These are phyloP conservation scores for Ophiothrix spiculata DNA, from an alignment of 35 echinoderm and acorn worm species.

Conservation along the genomic window DNA sequence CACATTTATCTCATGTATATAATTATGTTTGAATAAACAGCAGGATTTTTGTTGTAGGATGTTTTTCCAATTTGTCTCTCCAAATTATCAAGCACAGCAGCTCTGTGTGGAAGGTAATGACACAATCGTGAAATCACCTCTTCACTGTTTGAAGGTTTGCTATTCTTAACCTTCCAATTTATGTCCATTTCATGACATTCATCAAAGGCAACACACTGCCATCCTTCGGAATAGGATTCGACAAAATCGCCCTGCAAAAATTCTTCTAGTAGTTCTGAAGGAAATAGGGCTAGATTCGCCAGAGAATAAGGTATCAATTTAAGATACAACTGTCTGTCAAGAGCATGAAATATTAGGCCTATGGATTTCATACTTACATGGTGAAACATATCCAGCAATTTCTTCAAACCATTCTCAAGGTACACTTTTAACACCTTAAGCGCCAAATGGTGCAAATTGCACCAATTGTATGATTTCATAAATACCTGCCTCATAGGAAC, in stretches of 20 bases:
- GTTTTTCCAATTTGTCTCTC: too few species aligned
- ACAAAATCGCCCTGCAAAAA: slow-evolving; percentile 4
- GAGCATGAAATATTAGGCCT: slow-evolving; percentile 62
- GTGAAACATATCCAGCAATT: too few species aligned
- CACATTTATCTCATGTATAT: too few species aligned
- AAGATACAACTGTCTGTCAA: slow-evolving; percentile 47
- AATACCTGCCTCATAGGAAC: too few species aligned
- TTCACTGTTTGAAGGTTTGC: slow-evolving; percentile 9
- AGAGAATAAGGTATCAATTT: slow-evolving; percentile 29
- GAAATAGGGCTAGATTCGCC: neutral
- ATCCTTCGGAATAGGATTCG: slow-evolving; percentile 17
- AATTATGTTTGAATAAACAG: too few species aligned
- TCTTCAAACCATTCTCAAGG: too few species aligned
- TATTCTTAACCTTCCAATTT: slow-evolving; percentile 50
- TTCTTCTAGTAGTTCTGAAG: neutral
- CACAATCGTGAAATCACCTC: slow-evolving; percentile 23
- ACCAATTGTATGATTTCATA: too few species aligned
- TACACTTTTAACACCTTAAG: too few species aligned
- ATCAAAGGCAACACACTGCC: slow-evolving; percentile 53
- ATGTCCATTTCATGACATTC: slow-evolving; percentile 68
- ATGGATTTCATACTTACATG: too few species aligned
- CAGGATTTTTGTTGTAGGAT: too few species aligned
- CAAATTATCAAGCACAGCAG: slow-evolving; percentile 22
- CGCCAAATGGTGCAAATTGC: too few species aligned
- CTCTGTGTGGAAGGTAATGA: slow-evolving; percentile 53